Base-by-base conservation (phyloP, 2,113 vertebrate species). In the Anarrhichthys ocellatus region DNA sequence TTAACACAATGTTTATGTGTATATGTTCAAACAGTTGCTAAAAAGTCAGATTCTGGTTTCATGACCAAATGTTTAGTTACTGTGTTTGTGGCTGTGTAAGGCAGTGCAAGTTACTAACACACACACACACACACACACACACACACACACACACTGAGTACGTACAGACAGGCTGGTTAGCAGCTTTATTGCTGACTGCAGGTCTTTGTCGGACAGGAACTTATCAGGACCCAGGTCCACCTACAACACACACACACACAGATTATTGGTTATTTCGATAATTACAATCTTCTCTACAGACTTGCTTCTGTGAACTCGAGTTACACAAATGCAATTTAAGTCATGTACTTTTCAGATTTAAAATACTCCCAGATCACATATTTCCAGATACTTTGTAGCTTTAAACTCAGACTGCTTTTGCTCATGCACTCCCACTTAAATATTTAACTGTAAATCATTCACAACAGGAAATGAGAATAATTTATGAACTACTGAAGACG, bases 191-290 rank as follows among this genome's bases (percentile, higher is more conserved):
- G 96, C 93, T 79, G 96, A 97, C 93, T 99, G 97, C 59, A 99
- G 96, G 89, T 99, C 98, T 97, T 97, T 99, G 91, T 99, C 97
- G 66, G 97, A 96, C 78, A 99, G 93, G 88, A 97, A 97, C 87
- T 97, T 99, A 94, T 99, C 97, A 27, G 98, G 98, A 85, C 98
- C 98, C 84, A 98, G 95, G 89, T 99, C 98, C 93, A 98, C 96
- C 98, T 99, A 73, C 18, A 94, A 46, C 32, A 62, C 62, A 71
- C 15, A 74, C 36, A 72, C 73, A 73, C 34, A 67, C n/a, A 29
- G 29, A 9, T 7, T 6, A 63, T 44, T 20, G 18, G 46, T 50
- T 50, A 18, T 20, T 50, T 20, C 18, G 17, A 50, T 2, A 18
- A 50, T 9, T 20, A 9, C 6, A 50, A 50, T 50, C 20, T 20